Conservation (phyloP, 2,113 vertebrate species). For the Paradoxurus hermaphroditus region DNA sequence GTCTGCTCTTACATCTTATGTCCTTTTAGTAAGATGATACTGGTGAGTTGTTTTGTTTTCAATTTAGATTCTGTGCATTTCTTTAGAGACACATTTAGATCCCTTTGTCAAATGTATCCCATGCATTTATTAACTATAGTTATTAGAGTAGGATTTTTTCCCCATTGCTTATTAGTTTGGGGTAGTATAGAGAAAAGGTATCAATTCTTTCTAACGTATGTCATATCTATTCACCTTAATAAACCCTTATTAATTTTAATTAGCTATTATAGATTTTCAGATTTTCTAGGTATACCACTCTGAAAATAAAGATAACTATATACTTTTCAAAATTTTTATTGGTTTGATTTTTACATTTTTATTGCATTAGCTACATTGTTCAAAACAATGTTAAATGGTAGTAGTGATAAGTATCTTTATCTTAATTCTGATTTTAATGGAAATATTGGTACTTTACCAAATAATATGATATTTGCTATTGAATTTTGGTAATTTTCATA, state of each 20-base stretch:
- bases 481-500: background rate
- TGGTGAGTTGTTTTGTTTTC: background rate
- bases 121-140: background rate
- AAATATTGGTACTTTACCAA: background rate
- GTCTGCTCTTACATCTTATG: background rate
- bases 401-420: background rate
- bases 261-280: background rate
- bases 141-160: background rate
- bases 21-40: background rate
- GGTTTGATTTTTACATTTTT: background rate
- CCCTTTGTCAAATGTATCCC: background rate
- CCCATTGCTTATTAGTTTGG: background rate
- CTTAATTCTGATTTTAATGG: slow-evolving; percentile 10
- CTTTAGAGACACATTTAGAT: background rate
- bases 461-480: background rate
- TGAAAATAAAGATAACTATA: background rate
- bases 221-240: background rate
- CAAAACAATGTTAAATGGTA: background rate
- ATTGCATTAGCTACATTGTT: background rate
- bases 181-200: background rate
- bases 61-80: background rate
- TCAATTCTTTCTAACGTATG: background rate
- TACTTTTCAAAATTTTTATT: background rate
- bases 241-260: background rate
- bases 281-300: background rate